phyloP scores from a whole-genome alignment of 2,888 invertebrate species.

The Plagiodera versicolora region DNA sequence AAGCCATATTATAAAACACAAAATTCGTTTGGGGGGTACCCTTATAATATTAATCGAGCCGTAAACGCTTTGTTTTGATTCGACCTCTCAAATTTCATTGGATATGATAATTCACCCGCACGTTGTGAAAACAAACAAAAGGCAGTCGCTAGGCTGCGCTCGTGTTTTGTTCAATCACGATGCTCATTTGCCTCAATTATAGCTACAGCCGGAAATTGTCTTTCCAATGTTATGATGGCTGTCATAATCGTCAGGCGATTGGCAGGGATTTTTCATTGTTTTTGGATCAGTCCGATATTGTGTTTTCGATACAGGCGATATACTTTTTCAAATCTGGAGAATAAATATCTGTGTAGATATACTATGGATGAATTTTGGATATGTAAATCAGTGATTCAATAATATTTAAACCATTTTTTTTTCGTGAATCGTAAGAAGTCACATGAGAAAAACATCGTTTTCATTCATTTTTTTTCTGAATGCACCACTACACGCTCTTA shows the following conservation, averaged over 20 bases:
- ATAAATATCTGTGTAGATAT: too few relatives aligned
- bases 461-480: too few relatives aligned
- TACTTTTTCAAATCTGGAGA: not conserved
- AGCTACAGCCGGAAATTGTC: slow-evolving; percentile 50
- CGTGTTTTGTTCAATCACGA: slow-evolving; percentile 41
- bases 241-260: slow-evolving; percentile 41
- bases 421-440: too few relatives aligned
- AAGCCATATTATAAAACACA: slow-evolving; percentile 13
- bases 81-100: slow-evolving; percentile 48
- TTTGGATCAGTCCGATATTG: not conserved
- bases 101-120: slow-evolving; percentile 50
- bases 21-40: slow-evolving; percentile 29
- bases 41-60: slow-evolving; percentile 36
- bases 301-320: not conserved
- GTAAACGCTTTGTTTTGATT: slow-evolving; percentile 44
- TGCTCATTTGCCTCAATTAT: slow-evolving; percentile 50
- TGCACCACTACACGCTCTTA: too few relatives aligned
- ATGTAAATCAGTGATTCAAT: too few relatives aligned
- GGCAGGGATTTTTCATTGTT: slow-evolving; percentile 29
- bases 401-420: too few relatives aligned
- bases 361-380: too few relatives aligned
- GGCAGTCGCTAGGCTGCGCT: slow-evolving; percentile 33
- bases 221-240: slow-evolving; percentile 44
- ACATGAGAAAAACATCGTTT: too few relatives aligned
- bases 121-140: slow-evolving; percentile 48